Evolutionary conservation across 2,888 invertebrate genomes (phyloP).

Genomic region (Eucera pruinosa): DNA sequence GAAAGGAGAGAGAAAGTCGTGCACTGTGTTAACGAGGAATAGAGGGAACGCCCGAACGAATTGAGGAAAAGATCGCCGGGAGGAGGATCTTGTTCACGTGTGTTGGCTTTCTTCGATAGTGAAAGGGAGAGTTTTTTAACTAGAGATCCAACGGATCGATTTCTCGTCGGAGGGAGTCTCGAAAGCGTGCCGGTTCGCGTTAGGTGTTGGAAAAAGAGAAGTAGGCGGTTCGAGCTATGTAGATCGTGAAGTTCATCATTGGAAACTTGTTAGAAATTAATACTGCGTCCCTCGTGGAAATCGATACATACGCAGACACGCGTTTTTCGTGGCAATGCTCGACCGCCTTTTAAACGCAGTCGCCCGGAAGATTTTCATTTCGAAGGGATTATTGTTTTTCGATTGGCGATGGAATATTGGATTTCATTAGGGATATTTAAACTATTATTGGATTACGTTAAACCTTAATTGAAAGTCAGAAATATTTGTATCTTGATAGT

Average conservation of each 20-base stretch:
- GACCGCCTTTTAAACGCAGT: slow-evolving; percentile 1
- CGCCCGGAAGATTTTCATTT: not conserved
- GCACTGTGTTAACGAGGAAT: not conserved
- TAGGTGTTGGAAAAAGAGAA: slow-evolving; percentile 12
- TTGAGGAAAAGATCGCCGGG: not conserved
- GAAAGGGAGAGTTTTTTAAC: slow-evolving; percentile 50
- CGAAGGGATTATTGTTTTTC: not conserved
- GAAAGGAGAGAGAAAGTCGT: slow-evolving; percentile 58
- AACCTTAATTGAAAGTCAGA: too few species aligned
- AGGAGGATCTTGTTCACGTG: not conserved
- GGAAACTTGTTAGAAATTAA: slow-evolving; percentile 56
- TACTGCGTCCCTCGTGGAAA: slow-evolving; percentile 3
- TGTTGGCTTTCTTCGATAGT: slow-evolving; percentile 49
- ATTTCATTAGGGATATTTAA: too few species aligned
- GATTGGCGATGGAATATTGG: too few species aligned
- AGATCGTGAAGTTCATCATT: slow-evolving; percentile 57
- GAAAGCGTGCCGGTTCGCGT: slow-evolving; percentile 40
- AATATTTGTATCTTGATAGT: too few species aligned
- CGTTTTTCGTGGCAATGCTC: slow-evolving; percentile 16
- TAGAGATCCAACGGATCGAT: slow-evolving; percentile 20
- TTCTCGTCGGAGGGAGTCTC: slow-evolving; percentile 24
- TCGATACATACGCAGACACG: not conserved
- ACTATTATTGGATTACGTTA: too few species aligned
- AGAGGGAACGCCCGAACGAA: slow-evolving; percentile 26
- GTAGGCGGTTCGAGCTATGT: slow-evolving; percentile 33